These are phyloP conservation scores for Bugula neritina DNA, from an alignment of 2,888 invertebrate species.

Conservation along the genomic window DNA sequence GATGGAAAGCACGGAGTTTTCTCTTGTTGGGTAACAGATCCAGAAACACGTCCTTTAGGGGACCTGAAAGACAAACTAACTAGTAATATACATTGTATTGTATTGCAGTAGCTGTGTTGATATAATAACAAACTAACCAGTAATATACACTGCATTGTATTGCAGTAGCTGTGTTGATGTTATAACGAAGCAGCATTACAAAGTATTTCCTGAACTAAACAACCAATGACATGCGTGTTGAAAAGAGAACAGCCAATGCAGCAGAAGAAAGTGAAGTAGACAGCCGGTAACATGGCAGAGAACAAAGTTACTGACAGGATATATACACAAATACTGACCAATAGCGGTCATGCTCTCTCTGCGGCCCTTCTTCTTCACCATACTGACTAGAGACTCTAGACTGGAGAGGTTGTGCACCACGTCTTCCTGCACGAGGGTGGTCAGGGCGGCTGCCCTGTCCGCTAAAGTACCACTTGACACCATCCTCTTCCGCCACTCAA, in stretches of 20 bases:
- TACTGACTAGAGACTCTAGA: constrained; percentile 66
- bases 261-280: too few species aligned
- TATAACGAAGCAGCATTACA: too few species aligned
- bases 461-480: constrained; percentile 73
- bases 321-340: constrained; percentile 52
- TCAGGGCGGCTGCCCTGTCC: constrained; percentile 79
- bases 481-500: constrained; percentile 56
- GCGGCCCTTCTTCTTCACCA: constrained; percentile 73
- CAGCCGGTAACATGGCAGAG: too few species aligned
- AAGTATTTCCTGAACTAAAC: too few species aligned
- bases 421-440: constrained; percentile 73
- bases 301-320: too few species aligned
- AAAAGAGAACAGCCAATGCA: too few species aligned
- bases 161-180: too few species aligned
- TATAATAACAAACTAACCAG: too few species aligned
- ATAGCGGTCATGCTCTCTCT: constrained; percentile 59
- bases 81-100: not conserved
- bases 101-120: too few species aligned
- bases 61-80: constrained; percentile 57
- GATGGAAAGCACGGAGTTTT: constrained; percentile 48
- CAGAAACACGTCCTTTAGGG: constrained; percentile 70
- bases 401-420: constrained; percentile 72
- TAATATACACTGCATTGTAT: too few species aligned
- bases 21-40: constrained; percentile 57
- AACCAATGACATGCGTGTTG: too few species aligned